Conservation (phyloP, 2,113 vertebrate species). For the Trachemys scripta region DNA sequence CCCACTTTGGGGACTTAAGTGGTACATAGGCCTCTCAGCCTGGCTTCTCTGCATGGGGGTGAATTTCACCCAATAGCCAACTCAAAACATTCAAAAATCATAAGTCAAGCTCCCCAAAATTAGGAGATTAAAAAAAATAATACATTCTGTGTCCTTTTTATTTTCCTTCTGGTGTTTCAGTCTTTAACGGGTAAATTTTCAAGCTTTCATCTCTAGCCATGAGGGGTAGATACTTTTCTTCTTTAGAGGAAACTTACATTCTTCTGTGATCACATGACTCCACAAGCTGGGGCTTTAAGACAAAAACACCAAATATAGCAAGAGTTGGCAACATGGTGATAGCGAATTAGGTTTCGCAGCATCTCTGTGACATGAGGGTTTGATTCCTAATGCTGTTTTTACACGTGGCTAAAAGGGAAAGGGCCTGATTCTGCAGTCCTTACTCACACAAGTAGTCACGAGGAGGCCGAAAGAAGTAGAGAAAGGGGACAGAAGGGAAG, state of each 20-base stretch:
- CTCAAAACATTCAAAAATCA: slow-evolving; percentile 12
- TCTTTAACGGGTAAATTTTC: slow-evolving; percentile 59
- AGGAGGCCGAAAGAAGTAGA: neutral
- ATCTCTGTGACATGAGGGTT: slow-evolving; percentile 38
- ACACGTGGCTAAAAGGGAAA: neutral
- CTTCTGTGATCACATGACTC: slow-evolving; percentile 27
- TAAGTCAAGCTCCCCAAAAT: slow-evolving; percentile 11
- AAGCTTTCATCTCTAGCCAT: slow-evolving; percentile 65
- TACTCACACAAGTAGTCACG: neutral
- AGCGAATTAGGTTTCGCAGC: slow-evolving; percentile 43
- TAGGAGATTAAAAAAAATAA: neutral
- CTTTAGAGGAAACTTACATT: slow-evolving; percentile 44
- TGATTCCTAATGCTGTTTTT: slow-evolving; percentile 18
- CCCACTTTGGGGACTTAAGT: neutral
- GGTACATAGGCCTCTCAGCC: neutral
- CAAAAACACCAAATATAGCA: slow-evolving; percentile 54
- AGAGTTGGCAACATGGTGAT: slow-evolving; percentile 35
- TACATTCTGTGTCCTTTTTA: slow-evolving; percentile 16
- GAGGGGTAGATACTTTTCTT: slow-evolving; percentile 41
- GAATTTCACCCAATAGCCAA: neutral
- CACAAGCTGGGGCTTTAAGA: slow-evolving; percentile 50
- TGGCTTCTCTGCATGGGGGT: neutral
- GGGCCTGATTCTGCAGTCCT: neutral
- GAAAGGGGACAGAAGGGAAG: neutral
- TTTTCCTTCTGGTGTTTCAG: neutral